These are phyloP conservation scores for Suillia variegata DNA, from an alignment of 2,888 invertebrate genomes.

Conservation along the genomic window DNA sequence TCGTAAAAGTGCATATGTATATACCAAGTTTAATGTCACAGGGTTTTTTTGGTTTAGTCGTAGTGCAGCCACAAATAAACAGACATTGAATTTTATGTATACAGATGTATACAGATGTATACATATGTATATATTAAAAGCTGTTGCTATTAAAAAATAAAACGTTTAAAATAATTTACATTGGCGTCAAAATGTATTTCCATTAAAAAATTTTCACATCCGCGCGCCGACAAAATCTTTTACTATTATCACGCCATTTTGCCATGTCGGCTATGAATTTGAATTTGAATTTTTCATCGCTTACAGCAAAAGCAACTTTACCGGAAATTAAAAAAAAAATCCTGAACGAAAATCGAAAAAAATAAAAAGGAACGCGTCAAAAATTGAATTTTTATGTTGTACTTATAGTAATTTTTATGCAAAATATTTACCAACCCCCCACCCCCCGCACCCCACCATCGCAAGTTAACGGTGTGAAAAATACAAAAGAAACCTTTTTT, in stretches of 20 bases:
- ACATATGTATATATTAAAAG: too few relatives aligned
- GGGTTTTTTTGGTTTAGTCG: too few relatives aligned
- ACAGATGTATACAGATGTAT: too few relatives aligned
- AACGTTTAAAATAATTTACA: too few relatives aligned
- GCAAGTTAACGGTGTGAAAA: slow-evolving; percentile 9
- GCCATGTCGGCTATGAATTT: neutral
- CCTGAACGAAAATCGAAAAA: too few relatives aligned
- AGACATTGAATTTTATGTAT: too few relatives aligned
- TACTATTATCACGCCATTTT: neutral
- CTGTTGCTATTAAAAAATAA: too few relatives aligned
- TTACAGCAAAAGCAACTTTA: neutral
- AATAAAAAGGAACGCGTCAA: slow-evolving; percentile 19
- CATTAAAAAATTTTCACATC: neutral
- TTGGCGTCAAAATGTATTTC: too few relatives aligned
- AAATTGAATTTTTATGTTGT: slow-evolving; percentile 38
- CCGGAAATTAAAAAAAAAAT: slow-evolving; percentile 13
- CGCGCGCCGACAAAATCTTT: neutral
- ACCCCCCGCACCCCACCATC: too few relatives aligned
- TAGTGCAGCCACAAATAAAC: too few relatives aligned
- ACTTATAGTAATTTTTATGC: slow-evolving; percentile 35
- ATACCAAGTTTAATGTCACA: too few relatives aligned
- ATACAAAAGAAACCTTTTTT: neutral
- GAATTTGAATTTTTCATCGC: neutral
- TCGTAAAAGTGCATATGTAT: too few relatives aligned
- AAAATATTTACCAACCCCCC: slow-evolving; percentile 31